These are phyloP conservation scores for Ceratosolen fusciceps DNA, from an alignment of 1,140 invertebrate genomes.

Conservation along the genomic window DNA sequence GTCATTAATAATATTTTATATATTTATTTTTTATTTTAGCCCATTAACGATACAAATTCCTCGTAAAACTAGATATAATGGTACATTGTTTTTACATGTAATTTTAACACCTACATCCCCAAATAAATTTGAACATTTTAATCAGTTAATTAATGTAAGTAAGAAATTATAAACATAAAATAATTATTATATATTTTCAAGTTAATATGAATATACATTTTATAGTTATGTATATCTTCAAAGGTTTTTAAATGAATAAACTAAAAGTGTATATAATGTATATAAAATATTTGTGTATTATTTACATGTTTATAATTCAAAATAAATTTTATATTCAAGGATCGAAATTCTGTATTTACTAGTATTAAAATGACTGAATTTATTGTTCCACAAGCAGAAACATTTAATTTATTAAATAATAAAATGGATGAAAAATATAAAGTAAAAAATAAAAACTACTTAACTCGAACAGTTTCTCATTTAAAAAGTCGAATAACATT, in stretches of 20 bases:
- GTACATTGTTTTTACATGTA: constrained; percentile 80
- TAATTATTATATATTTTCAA: neutral
- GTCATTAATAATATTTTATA: constrained; percentile 55
- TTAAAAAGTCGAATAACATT: constrained; percentile 76
- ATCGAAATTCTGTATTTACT: constrained; percentile 72
- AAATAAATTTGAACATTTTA: constrained; percentile 67
- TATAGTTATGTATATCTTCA: too few relatives aligned
- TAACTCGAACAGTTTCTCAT: constrained; percentile 72
- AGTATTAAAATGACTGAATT: constrained; percentile 79
- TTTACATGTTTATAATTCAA: neutral
- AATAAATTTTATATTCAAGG: constrained; percentile 58
- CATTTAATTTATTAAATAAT: constrained; percentile 82
- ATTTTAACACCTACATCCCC: constrained; percentile 69
- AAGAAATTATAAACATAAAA: neutral
- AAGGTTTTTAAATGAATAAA: too few relatives aligned
- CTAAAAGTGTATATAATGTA: too few relatives aligned
- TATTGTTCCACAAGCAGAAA: constrained; percentile 79
- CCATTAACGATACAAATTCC: constrained; percentile 78
- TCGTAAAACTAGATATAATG: constrained; percentile 81
- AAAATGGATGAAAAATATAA: constrained; percentile 54
- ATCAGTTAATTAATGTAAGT: constrained; percentile 59
- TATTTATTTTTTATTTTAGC: constrained; percentile 66
- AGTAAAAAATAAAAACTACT: constrained; percentile 51
- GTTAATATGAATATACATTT: neutral
- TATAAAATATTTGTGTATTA: too few relatives aligned